A percentile compares a stretch with the other conserved stretches of the same genome.
These are phyloP conservation scores for Varecia variegata DNA, from an alignment of 2,797 vertebrate species.

Conservation along the genomic window DNA sequence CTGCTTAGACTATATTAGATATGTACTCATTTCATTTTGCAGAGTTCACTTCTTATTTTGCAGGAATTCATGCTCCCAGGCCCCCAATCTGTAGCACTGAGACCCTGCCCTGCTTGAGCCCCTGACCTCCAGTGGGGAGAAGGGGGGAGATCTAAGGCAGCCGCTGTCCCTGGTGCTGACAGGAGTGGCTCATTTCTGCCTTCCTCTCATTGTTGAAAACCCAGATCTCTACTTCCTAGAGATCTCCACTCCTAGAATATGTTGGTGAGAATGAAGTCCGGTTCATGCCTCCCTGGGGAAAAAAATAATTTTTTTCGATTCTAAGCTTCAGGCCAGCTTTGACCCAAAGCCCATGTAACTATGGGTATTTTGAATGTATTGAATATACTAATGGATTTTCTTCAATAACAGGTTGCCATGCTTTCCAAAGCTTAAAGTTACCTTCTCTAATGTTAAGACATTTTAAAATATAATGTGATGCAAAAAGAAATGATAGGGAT, in stretches of 20 bases:
- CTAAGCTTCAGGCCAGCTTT: background rate
- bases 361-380: background rate
- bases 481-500: background rate
- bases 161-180: background rate
- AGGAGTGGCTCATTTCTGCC: accelerated
- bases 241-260: background rate
- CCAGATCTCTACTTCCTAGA: background rate
- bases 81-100: too few species aligned
- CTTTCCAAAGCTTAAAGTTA: background rate
- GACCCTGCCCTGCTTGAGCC: too few species aligned
- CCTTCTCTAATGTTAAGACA: background rate
- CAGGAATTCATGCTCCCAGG: too few species aligned
- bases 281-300: background rate
- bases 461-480: background rate
- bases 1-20: too few species aligned
- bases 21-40: too few species aligned
- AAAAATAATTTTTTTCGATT: background rate
- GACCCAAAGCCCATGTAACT: background rate
- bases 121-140: too few species aligned
- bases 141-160: background rate
- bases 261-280: background rate
- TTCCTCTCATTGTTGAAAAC: background rate
- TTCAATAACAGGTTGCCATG: background rate
- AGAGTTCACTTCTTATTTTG: too few species aligned
- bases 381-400: background rate